phyloP scores from a whole-genome alignment of 2,113 vertebrate species.

The Calcarius ornatus region DNA sequence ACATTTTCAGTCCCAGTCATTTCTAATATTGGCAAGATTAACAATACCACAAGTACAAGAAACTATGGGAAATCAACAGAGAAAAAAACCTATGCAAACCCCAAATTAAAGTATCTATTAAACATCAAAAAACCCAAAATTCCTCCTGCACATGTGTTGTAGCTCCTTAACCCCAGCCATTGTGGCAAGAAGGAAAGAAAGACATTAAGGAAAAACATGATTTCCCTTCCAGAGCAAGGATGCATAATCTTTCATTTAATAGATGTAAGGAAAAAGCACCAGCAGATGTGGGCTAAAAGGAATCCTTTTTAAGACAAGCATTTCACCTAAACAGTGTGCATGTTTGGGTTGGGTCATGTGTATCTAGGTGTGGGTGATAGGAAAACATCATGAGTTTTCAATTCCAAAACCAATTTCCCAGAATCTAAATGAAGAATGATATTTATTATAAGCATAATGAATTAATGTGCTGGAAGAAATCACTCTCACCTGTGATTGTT shows the following conservation, averaged over 20 bases:
- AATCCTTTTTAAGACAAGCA: not conserved
- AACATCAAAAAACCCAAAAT: not conserved
- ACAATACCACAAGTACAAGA: not conserved
- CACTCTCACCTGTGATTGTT: not conserved
- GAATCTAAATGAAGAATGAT: not conserved
- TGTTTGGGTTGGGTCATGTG: not conserved
- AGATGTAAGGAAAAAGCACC: not conserved
- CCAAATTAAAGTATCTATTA: not conserved
- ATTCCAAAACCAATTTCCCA: not conserved
- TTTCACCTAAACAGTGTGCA: not conserved
- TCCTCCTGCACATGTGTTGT: accelerated
- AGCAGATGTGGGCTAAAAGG: not conserved
- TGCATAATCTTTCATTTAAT: not conserved
- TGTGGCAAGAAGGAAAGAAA: not conserved
- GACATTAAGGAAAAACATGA: not conserved
- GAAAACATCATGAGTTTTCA: not conserved
- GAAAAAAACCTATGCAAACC: not conserved
- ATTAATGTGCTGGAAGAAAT: not conserved
- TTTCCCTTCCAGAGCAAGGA: not conserved
- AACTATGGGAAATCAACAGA: not conserved
- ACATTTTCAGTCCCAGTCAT: not conserved
- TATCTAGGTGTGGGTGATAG: not conserved
- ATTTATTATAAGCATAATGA: not conserved
- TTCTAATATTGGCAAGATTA: not conserved
- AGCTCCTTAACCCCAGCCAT: not conserved